phyloP scores from a whole-genome alignment of 2,888 invertebrate genomes.

The Drosophila monieri region DNA sequence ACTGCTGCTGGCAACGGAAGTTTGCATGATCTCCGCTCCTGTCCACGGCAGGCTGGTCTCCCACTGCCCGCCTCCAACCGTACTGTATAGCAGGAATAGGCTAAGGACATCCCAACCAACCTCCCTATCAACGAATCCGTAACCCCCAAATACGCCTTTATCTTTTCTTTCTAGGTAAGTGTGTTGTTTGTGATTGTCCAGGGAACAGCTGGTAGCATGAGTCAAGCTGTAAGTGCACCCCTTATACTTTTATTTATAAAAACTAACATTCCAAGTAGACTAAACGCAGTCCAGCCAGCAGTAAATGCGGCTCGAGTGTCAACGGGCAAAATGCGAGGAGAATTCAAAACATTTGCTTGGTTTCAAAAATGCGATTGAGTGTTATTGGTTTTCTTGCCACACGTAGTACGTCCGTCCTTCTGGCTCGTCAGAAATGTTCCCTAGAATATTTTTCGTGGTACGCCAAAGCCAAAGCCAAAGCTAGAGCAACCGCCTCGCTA shows the following conservation, averaged over 20 bases:
- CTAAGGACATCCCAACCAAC: conserved; percentile 40
- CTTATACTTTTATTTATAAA: conserved; percentile 19
- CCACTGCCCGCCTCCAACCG: not conserved
- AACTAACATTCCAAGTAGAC: conserved; percentile 37
- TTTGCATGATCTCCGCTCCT: conserved; percentile 3
- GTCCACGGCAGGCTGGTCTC: not conserved
- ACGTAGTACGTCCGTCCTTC: conserved; percentile 14
- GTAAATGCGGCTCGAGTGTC: conserved; percentile 23
- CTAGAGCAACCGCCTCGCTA: conserved; percentile 7
- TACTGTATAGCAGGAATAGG: conserved; percentile 27
- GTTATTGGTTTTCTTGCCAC: conserved; percentile 18
- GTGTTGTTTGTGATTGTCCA: conserved; percentile 56
- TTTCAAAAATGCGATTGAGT: conserved; percentile 33
- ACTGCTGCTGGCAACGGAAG: conserved; percentile 43
- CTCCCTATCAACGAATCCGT: not conserved
- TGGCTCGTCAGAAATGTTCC: conserved; percentile 10
- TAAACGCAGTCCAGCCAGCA: conserved; percentile 26
- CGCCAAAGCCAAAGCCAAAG: conserved; percentile 1
- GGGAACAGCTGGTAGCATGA: conserved; percentile 61
- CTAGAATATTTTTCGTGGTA: conserved; percentile 26
- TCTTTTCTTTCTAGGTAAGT: conserved; percentile 76
- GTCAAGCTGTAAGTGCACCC: conserved; percentile 67
- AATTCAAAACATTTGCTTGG: conserved; percentile 40
- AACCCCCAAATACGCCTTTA: conserved; percentile 35
- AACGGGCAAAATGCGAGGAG: conserved; percentile 24